Conservation (phyloP, 2,113 vertebrate species). For the Trichechus manatus region DNA sequence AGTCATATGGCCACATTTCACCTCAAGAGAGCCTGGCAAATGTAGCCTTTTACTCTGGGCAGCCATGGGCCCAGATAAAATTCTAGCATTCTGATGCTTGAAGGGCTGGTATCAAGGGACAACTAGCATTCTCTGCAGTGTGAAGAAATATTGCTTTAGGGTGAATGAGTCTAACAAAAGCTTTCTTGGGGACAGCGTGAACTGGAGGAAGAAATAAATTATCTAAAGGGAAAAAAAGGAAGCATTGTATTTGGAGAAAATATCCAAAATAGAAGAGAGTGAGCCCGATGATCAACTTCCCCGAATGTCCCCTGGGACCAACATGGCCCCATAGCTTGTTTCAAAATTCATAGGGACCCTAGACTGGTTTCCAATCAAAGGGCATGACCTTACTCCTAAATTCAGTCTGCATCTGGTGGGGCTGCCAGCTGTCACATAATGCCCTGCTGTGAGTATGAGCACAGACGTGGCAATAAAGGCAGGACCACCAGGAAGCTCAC, state of each 20-base stretch:
- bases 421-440: background rate
- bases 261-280: background rate
- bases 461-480: background rate
- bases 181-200: constrained; percentile 7
- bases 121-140: background rate
- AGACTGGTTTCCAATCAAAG: constrained; percentile 26
- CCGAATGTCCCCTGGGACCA: constrained; percentile 6
- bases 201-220: background rate
- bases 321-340: background rate
- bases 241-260: constrained; percentile 1
- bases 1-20: background rate
- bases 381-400: background rate
- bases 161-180: background rate
- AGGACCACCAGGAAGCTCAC: constrained; percentile 12
- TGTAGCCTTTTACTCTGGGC: background rate
- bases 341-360: constrained; percentile 28
- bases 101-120: too few species aligned
- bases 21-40: background rate
- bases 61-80: background rate
- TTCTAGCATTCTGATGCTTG: background rate
- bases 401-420: background rate
- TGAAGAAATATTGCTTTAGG: background rate
- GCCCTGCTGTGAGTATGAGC: background rate
- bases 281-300: background rate
- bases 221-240: background rate